Conservation (phyloP, 2,888 invertebrate species). For the Lasioglossum oenotherae region DNA sequence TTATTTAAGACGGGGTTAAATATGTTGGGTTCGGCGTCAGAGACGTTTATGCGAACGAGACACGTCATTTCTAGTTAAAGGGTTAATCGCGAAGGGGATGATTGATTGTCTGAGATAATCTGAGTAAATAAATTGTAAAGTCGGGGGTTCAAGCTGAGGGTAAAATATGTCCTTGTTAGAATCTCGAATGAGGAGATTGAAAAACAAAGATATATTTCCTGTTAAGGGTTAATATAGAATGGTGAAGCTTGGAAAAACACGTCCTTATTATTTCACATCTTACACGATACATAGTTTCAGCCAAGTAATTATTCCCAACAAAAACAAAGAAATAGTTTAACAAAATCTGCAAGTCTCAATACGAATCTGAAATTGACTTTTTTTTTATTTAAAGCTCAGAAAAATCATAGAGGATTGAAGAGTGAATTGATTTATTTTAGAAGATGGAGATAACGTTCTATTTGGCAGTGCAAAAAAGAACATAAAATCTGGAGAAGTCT, state of each 20-base stretch:
- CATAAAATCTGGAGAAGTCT: background rate
- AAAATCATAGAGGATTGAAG: background rate
- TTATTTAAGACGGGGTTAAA: background rate
- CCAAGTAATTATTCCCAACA: background rate
- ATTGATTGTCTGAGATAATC: slow-evolving; percentile 2
- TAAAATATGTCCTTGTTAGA: background rate
- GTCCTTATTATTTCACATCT: background rate
- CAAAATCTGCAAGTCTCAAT: background rate
- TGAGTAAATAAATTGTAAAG: background rate
- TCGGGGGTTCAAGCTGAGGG: background rate
- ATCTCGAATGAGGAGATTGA: background rate
- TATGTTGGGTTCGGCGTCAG: background rate
- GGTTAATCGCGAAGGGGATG: background rate
- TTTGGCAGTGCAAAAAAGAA: background rate
- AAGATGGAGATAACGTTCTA: background rate
- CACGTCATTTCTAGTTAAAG: background rate
- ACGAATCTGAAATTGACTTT: too few species aligned
- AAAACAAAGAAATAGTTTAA: background rate
- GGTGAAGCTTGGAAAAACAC: background rate
- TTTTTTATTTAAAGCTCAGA: too few species aligned
- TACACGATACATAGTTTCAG: background rate
- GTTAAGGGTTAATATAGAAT: background rate
- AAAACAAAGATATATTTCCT: background rate
- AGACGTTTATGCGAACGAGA: background rate
- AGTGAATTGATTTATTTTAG: background rate